phyloP scores from a whole-genome alignment of 1,140 invertebrate species.

The Ptiloglossa arizonensis region DNA sequence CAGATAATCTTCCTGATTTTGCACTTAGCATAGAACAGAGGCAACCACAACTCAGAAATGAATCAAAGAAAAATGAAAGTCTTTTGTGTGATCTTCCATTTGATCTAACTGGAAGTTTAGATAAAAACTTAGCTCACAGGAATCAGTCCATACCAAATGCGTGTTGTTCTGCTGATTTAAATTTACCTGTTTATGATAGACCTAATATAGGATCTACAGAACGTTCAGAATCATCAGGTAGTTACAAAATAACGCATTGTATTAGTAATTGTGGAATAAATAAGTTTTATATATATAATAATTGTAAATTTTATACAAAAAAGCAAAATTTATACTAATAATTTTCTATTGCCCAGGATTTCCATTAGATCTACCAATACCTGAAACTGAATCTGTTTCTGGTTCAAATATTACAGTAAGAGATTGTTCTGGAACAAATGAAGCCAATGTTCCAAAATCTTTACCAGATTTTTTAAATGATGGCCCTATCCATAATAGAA shows the following conservation, averaged over 20 bases:
- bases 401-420: slow-evolving; percentile 33
- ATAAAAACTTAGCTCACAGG: slow-evolving; percentile 55
- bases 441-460: slow-evolving; percentile 83
- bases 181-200: slow-evolving; percentile 69
- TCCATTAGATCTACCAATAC: slow-evolving; percentile 74
- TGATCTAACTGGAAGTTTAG: slow-evolving; percentile 72
- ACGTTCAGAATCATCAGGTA: slow-evolving; percentile 69
- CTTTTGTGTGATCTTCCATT: slow-evolving; percentile 65
- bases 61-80: slow-evolving; percentile 56
- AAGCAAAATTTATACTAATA: too few species aligned
- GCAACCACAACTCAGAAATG: slow-evolving; percentile 60
- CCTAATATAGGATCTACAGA: neutral
- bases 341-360: slow-evolving; percentile 63
- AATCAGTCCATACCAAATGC: slow-evolving; percentile 59
- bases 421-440: slow-evolving; percentile 53
- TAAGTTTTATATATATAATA: neutral
- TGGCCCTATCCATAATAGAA: slow-evolving; percentile 84
- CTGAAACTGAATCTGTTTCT: slow-evolving; percentile 61
- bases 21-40: slow-evolving; percentile 73
- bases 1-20: slow-evolving; percentile 82
- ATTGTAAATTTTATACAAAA: too few species aligned
- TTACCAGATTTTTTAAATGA: slow-evolving; percentile 89
- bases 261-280: neutral
- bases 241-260: neutral
- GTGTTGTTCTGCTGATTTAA: slow-evolving; percentile 65